A percentile compares a stretch with the other conserved stretches of the same genome.
These are phyloP conservation scores for Maniola hyperantus DNA, from an alignment of 2,888 invertebrate species.

Conservation along the genomic window DNA sequence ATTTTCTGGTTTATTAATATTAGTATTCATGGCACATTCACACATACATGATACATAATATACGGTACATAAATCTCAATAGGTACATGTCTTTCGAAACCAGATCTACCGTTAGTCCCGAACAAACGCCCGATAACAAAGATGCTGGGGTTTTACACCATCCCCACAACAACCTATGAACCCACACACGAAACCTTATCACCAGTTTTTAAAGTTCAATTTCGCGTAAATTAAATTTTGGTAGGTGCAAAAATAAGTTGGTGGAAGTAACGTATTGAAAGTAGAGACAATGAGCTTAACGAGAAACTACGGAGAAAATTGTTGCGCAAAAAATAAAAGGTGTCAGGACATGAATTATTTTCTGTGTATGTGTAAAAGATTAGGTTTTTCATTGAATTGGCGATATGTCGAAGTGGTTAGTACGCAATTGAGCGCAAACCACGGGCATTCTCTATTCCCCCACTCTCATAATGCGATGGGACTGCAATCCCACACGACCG, in stretches of 20 bases:
- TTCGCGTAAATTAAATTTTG: constrained; percentile 14
- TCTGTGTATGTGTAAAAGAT: background rate
- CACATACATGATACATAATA: constrained; percentile 11
- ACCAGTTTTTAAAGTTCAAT: constrained; percentile 20
- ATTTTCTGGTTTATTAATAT: constrained; percentile 8
- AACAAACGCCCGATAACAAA: constrained; percentile 58
- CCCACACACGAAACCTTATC: constrained; percentile 35
- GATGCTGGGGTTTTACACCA: constrained; percentile 56
- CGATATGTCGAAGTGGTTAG: background rate
- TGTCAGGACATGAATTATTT: constrained; percentile 8
- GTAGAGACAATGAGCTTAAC: constrained; percentile 46
- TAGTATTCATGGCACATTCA: constrained; percentile 18
- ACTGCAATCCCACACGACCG: too few species aligned
- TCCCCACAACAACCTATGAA: constrained; percentile 11
- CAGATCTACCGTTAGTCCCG: constrained; percentile 67
- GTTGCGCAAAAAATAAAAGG: constrained; percentile 40
- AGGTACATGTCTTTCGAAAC: constrained; percentile 52
- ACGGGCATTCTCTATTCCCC: too few species aligned
- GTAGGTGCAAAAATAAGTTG: constrained; percentile 23
- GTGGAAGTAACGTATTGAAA: constrained; percentile 38
- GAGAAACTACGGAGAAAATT: constrained; percentile 41
- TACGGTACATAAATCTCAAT: background rate
- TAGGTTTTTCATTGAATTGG: background rate
- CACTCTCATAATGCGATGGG: too few species aligned
- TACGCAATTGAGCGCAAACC: too few species aligned